Conservation (phyloP, 2,113 vertebrate species). For the Saccopteryx leptura region DNA sequence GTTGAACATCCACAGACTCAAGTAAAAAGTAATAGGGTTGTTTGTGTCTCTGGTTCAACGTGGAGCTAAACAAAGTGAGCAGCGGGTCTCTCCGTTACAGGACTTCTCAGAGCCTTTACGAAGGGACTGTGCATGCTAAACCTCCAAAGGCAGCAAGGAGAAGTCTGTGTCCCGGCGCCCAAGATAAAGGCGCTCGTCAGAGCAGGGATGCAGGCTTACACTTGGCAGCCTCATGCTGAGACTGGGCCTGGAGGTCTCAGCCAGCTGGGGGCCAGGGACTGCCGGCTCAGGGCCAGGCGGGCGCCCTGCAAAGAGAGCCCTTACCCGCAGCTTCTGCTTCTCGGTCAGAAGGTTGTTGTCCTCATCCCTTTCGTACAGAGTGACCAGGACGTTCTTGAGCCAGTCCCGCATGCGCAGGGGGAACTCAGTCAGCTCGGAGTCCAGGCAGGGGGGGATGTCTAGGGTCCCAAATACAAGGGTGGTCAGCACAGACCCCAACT, state of each 20-base stretch:
- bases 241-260: neutral
- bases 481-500: neutral
- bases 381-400: slow-evolving; percentile 99
- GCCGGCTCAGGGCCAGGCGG: neutral
- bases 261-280: neutral
- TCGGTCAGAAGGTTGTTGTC: slow-evolving; percentile 97
- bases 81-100: neutral
- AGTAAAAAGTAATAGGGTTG: neutral
- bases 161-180: neutral
- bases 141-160: neutral
- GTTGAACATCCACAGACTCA: neutral
- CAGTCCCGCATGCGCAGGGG: slow-evolving; percentile 99
- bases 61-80: neutral
- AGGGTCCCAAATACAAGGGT: neutral
- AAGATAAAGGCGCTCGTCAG: neutral
- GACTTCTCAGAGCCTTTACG: neutral
- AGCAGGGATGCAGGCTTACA: neutral
- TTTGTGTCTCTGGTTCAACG: neutral
- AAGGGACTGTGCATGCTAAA: accelerated
- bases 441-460: slow-evolving; percentile 96
- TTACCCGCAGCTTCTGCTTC: slow-evolving; percentile 98
- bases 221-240: neutral
- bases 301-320: neutral
- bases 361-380: slow-evolving; percentile 96
- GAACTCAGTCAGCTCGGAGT: slow-evolving; percentile 96